Evolutionary conservation across 2,797 vertebrate genomes (phyloP).

Genomic region (Prunella strophiata): DNA sequence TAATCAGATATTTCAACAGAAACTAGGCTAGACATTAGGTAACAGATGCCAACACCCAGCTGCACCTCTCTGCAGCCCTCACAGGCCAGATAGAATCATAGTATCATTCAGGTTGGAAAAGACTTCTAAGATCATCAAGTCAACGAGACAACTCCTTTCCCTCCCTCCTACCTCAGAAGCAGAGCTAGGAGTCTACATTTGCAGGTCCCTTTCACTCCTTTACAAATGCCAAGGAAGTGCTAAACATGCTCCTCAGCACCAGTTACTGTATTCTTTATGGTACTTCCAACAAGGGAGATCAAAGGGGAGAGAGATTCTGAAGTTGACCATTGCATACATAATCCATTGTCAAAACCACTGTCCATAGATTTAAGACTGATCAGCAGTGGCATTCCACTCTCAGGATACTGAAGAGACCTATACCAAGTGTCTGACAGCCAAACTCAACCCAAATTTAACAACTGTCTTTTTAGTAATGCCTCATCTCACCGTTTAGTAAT

Average conservation of each 20-base stretch:
- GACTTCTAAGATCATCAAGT: not conserved
- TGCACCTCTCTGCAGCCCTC: not conserved
- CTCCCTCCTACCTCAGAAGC: not conserved
- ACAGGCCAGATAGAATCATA: not conserved
- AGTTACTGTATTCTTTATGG: not conserved
- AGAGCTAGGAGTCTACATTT: not conserved
- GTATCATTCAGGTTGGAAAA: not conserved
- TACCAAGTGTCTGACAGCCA: not conserved
- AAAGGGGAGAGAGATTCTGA: not conserved
- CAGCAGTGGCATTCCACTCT: not conserved
- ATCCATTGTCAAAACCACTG: not conserved
- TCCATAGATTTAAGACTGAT: not conserved
- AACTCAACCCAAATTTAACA: not conserved
- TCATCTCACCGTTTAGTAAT: not conserved
- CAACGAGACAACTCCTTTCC: not conserved
- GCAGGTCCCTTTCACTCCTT: not conserved
- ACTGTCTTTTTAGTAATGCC: not conserved
- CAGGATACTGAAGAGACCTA: not conserved
- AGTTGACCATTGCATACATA: not conserved
- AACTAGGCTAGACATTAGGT: slow-evolving; percentile 3
- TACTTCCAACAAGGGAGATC: not conserved
- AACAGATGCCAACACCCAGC: not conserved
- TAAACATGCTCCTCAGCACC: not conserved
- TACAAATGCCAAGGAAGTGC: not conserved
- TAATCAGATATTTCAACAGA: slow-evolving; percentile 15